phyloP scores from a whole-genome alignment of 2,797 vertebrate species.

The Eleutherodactylus coqui region DNA sequence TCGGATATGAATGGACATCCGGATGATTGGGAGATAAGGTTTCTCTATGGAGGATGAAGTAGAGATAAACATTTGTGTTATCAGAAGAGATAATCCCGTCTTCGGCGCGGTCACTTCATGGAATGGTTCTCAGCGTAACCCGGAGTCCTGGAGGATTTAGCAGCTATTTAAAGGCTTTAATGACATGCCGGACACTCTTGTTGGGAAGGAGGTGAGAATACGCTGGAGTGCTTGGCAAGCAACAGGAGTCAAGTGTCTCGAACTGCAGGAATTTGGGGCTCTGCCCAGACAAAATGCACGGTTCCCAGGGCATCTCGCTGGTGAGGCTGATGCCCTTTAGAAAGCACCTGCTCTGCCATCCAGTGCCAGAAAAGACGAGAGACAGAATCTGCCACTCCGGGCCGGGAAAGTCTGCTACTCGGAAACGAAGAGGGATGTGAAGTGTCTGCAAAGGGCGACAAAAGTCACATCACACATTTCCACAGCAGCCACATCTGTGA shows the following conservation, averaged over 20 bases:
- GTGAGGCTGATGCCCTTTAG: neutral
- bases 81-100: neutral
- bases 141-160: constrained; percentile 1
- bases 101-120: neutral
- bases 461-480: neutral
- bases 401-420: neutral
- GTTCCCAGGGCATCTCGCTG: neutral
- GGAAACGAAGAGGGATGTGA: neutral
- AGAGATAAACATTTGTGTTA: no score
- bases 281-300: constrained; percentile 25
- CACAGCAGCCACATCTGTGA: neutral
- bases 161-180: constrained; percentile 28
- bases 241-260: neutral
- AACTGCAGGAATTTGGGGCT: constrained; percentile 36
- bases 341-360: constrained; percentile 13
- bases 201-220: constrained; percentile 31
- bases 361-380: neutral
- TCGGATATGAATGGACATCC: no score
- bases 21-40: neutral
- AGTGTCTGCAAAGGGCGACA: neutral
- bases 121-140: neutral
- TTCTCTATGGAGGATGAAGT: neutral
- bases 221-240: constrained; percentile 5
- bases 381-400: neutral
- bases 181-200: constrained; percentile 12